A percentile compares a stretch with the other conserved stretches of the same genome.
phyloP scores from a whole-genome alignment of 2,797 vertebrate genomes.

The Rhinichthys osculus region DNA sequence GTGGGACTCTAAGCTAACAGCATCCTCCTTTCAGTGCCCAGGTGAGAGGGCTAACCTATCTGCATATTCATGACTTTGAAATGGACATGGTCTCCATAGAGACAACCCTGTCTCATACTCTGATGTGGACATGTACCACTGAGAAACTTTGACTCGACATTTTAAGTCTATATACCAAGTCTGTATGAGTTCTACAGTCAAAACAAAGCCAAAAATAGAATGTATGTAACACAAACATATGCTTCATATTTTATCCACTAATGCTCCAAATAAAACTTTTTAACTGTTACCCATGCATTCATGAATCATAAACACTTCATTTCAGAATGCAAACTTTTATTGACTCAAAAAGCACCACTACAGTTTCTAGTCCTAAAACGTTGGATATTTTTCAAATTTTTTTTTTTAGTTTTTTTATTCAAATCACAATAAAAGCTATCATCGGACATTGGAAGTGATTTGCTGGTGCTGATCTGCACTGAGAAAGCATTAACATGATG shows the following conservation, averaged over 20 bases:
- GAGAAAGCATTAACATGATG: slow-evolving; percentile 23
- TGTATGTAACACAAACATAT: not conserved
- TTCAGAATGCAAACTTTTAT: slow-evolving; percentile 20
- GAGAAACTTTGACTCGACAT: slow-evolving; percentile 26
- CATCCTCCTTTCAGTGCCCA: slow-evolving; percentile 50
- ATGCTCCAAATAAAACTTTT: not conserved
- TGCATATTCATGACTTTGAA: slow-evolving; percentile 56
- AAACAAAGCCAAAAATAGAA: slow-evolving; percentile 5
- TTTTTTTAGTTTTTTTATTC: too few relatives aligned
- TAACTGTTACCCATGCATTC: slow-evolving; percentile 16
- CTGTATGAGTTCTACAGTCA: not conserved
- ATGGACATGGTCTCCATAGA: slow-evolving; percentile 46
- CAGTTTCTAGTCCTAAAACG: slow-evolving; percentile 22
- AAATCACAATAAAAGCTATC: slow-evolving; percentile 9
- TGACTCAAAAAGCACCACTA: slow-evolving; percentile 30
- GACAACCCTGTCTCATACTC: slow-evolving; percentile 59
- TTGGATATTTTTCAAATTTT: not conserved
- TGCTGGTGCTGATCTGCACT: slow-evolving; percentile 2
- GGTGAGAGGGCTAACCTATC: slow-evolving; percentile 57
- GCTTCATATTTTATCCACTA: not conserved
- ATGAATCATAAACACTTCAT: slow-evolving; percentile 9
- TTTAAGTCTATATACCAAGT: not conserved
- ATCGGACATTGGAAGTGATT: not conserved
- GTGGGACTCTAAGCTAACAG: slow-evolving; percentile 36
- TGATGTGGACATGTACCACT: slow-evolving; percentile 47